Base-by-base conservation (phyloP, 1,140 invertebrate genomes). In the Diorhabda elongata region DNA sequence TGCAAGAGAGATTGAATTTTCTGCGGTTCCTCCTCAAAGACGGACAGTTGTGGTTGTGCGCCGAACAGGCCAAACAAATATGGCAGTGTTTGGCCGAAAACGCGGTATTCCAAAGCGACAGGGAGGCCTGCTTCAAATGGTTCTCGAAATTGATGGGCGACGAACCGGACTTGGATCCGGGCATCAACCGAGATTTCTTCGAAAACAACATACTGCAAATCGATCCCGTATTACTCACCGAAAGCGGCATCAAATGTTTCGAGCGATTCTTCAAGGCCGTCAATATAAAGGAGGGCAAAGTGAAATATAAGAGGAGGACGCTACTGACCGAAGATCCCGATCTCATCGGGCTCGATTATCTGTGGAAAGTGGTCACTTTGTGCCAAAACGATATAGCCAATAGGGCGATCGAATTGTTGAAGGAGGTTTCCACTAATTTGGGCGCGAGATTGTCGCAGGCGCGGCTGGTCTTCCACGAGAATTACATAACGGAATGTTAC, bases 141-240 rank as follows among this genome's bases (percentile, higher is more conserved):
- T 98, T 98, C 83, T 95, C 95, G n/a, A 96, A 98, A 84, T 83
- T 98, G 63, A 98, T 98, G 96, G 95, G 95, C 3, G 96, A 98
- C 75, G 96, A 98, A 79, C 96, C 96, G 4, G 96, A 98, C 83
- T 83, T 98, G 60, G 96, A 98, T 84, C 96, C 96, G 9, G 94
- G 96, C 75, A 97, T 98, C 69, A 98, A 96, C 78, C 90, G 93
- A 80, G 92, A 96, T 78, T 99, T 99, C 85, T 98, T 99, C 85
- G 92, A 96, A 83, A 92, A 93, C 74, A 97, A 98, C 79, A 93
- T 98, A 72, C 85, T 98, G 60, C 93, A 94, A 79, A 85, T 99
- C 72, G 93, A 98, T 83, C 95, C 96, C 3, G 88, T 90, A 69
- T 83, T 97, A 68, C 83, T 99, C 4, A 98, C 96, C 26, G 96